Conservation (phyloP, 2,888 invertebrate genomes). For the Lydus trimaculatus region DNA sequence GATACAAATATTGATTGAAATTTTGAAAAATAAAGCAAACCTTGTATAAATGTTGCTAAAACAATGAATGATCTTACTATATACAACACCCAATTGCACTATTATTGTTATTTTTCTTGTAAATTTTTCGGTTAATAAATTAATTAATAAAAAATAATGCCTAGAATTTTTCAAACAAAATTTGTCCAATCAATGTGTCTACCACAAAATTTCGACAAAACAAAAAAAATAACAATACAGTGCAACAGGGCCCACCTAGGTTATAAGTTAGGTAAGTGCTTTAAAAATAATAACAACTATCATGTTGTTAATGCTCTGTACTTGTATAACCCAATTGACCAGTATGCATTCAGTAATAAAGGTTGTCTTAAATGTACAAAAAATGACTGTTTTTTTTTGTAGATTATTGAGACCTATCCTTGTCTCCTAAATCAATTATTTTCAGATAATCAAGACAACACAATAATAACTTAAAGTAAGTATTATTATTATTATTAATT, state of each 20-base stretch:
- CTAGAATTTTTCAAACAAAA: conserved; percentile 9
- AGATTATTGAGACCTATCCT: background rate
- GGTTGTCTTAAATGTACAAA: conserved; percentile 64
- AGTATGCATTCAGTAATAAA: conserved; percentile 67
- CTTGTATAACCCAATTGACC: conserved; percentile 63
- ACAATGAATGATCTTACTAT: conserved; percentile 29
- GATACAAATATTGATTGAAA: conserved; percentile 29
- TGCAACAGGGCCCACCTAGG: conserved; percentile 55
- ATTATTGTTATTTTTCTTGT: conserved; percentile 44
- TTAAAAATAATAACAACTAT: conserved; percentile 54
- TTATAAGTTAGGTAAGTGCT: conserved; percentile 62
- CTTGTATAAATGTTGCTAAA: conserved; percentile 43
- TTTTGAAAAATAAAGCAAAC: conserved; percentile 46
- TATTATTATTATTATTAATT: no score
- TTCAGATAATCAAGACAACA: background rate
- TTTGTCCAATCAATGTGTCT: conserved; percentile 35
- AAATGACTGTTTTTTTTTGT: conserved; percentile 21
- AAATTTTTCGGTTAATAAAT: conserved; percentile 34
- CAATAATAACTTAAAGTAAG: background rate
- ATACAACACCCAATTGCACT: conserved; percentile 55
- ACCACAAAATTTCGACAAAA: conserved; percentile 15
- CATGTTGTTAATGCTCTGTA: conserved; percentile 62
- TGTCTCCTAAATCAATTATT: no score
- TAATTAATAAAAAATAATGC: no score
- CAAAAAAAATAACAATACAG: conserved; percentile 38